Evolutionary conservation across 2,797 vertebrate genomes (phyloP).

Genomic region (Alectoris magna): DNA sequence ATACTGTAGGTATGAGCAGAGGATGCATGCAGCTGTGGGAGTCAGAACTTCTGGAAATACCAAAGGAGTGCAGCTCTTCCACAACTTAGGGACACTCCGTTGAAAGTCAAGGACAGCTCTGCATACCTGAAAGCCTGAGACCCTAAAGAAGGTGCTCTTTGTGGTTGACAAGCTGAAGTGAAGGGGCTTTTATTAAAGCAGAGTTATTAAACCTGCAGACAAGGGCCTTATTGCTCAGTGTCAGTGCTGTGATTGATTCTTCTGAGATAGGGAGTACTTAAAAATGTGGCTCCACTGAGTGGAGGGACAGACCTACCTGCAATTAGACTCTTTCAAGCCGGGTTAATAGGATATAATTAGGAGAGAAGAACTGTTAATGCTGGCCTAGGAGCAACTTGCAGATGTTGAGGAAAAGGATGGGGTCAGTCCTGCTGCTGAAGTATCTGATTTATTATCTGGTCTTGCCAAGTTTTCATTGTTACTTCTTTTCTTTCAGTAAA

Average conservation of each 20-base stretch:
- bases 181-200: not conserved
- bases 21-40: accelerated
- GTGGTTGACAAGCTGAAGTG: not conserved
- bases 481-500: not conserved
- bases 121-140: not conserved
- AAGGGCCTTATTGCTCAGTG: not conserved
- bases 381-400: not conserved
- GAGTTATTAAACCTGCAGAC: not conserved
- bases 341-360: not conserved
- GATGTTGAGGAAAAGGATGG: not conserved
- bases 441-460: not conserved
- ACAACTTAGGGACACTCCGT: not conserved
- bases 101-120: not conserved
- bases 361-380: not conserved
- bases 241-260: not conserved
- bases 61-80: not conserved
- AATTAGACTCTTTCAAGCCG: not conserved
- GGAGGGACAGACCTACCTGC: not conserved
- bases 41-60: not conserved
- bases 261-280: not conserved
- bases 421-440: not conserved
- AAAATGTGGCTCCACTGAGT: not conserved
- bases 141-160: not conserved
- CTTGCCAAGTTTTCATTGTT: not conserved
- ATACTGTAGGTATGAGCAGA: not conserved